phyloP scores from a whole-genome alignment of 1,140 invertebrate genomes.

The Drosophila nigromelanica region DNA sequence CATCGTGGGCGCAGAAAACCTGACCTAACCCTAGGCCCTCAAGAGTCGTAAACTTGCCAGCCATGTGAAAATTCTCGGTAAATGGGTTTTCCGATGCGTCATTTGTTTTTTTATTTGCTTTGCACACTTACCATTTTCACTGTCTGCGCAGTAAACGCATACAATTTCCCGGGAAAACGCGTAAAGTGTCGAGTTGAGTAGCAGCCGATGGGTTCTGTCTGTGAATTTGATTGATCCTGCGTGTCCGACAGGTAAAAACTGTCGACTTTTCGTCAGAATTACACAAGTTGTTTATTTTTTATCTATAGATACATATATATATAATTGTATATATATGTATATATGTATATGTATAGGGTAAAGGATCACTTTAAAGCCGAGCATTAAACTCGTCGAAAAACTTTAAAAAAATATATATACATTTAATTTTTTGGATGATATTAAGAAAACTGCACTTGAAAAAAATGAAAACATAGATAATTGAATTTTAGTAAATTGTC shows the following conservation, averaged over 20 bases:
- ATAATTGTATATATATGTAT: neutral
- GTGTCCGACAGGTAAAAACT: conserved; percentile 24
- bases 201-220: neutral
- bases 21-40: conserved; percentile 26
- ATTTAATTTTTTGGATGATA: neutral
- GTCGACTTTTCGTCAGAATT: conserved; percentile 6
- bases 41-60: conserved; percentile 21
- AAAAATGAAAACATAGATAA: conserved; percentile 30
- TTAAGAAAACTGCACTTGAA: conserved; percentile 27
- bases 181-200: conserved; percentile 16
- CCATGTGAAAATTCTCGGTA: conserved; percentile 38
- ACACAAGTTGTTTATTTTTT: conserved; percentile 1
- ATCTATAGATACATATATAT: neutral
- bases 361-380: neutral
- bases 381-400: too few species aligned
- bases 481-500: conserved; percentile 28
- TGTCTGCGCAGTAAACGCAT: conserved; percentile 35
- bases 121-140: conserved; percentile 40
- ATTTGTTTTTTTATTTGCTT: conserved; percentile 24
- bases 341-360: too few species aligned
- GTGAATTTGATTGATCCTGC: conserved; percentile 39
- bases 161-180: conserved; percentile 59
- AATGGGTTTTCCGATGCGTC: conserved; percentile 3
- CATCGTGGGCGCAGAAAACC: conserved; percentile 13
- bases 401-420: neutral